Evolutionary conservation across 2,797 vertebrate genomes (phyloP).

Genomic region (Sphenodon punctatus): DNA sequence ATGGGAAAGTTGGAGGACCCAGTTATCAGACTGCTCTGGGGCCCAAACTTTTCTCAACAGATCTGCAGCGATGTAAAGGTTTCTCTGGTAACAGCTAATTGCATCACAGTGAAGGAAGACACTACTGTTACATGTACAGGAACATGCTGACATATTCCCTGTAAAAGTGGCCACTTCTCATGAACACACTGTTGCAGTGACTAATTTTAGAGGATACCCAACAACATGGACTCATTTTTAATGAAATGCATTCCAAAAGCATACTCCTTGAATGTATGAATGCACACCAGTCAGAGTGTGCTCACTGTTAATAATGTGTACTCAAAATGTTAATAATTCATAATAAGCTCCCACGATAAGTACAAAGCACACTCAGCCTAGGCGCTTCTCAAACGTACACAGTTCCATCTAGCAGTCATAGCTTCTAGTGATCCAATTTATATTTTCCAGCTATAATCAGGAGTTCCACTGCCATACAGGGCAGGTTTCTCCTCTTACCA

Average conservation of each 20-base stretch:
- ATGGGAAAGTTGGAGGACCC: no score
- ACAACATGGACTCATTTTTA: slow-evolving; percentile 23
- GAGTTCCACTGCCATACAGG: not conserved
- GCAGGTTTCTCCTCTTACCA: not conserved
- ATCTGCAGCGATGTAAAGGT: no score
- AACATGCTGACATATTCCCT: slow-evolving; percentile 20
- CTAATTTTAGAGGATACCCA: slow-evolving; percentile 52
- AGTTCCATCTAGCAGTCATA: not conserved
- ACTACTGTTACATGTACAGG: slow-evolving; percentile 2
- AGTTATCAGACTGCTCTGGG: no score
- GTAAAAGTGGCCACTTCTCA: not conserved
- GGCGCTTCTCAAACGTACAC: slow-evolving; percentile 8
- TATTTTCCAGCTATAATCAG: not conserved
- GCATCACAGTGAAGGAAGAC: not conserved
- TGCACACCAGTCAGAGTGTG: slow-evolving; percentile 9
- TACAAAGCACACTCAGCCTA: slow-evolving; percentile 1
- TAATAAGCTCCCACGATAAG: slow-evolving; percentile 34
- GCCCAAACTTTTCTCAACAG: no score
- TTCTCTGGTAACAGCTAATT: no score
- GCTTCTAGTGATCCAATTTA: not conserved
- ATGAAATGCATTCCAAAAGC: not conserved
- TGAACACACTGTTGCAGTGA: slow-evolving; percentile 7
- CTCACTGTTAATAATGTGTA: slow-evolving; percentile 20
- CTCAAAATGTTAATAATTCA: slow-evolving; percentile 60
- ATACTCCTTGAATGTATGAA: slow-evolving; percentile 5